These are phyloP conservation scores for Pectinophora gossypiella DNA, from an alignment of 1,140 invertebrate genomes.

Conservation along the genomic window DNA sequence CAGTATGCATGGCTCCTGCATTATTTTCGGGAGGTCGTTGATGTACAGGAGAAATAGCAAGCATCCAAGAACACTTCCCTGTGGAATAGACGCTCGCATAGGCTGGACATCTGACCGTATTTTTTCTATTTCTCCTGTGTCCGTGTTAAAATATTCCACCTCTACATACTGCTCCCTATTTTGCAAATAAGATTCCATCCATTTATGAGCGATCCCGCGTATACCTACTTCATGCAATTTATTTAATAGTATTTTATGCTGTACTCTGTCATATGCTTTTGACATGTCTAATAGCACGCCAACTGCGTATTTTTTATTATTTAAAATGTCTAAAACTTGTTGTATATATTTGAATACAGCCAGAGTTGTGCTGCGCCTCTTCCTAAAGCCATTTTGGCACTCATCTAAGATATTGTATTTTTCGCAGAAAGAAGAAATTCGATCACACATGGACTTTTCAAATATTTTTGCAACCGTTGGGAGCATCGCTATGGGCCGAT, in stretches of 20 bases:
- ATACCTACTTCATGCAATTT: slow-evolving; percentile 6
- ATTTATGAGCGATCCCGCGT: slow-evolving; percentile 3
- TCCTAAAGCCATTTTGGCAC: not conserved
- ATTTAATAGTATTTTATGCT: not conserved
- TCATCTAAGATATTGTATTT: not conserved
- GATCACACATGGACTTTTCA: not conserved
- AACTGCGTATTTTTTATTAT: not conserved
- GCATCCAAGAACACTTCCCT: slow-evolving; percentile 4
- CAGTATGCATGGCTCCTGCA: slow-evolving; percentile 4
- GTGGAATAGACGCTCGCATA: not conserved
- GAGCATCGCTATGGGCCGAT: not conserved
- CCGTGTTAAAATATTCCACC: not conserved
- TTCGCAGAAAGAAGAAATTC: not conserved
- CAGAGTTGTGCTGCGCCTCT: not conserved
- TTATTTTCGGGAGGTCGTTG: slow-evolving; percentile 5
- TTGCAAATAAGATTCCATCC: slow-evolving; percentile 4
- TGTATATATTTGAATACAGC: not conserved
- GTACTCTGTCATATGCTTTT: slow-evolving; percentile 3
- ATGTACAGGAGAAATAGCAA: slow-evolving; percentile 5
- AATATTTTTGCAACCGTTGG: not conserved
- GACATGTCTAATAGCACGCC: not conserved
- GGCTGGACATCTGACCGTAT: too few species aligned
- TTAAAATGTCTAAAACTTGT: not conserved
- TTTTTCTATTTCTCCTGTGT: too few species aligned
- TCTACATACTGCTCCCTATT: slow-evolving; percentile 1